Evolutionary conservation across 2,113 vertebrate species (phyloP).

Genomic region (Ranitomeya imitator): DNA sequence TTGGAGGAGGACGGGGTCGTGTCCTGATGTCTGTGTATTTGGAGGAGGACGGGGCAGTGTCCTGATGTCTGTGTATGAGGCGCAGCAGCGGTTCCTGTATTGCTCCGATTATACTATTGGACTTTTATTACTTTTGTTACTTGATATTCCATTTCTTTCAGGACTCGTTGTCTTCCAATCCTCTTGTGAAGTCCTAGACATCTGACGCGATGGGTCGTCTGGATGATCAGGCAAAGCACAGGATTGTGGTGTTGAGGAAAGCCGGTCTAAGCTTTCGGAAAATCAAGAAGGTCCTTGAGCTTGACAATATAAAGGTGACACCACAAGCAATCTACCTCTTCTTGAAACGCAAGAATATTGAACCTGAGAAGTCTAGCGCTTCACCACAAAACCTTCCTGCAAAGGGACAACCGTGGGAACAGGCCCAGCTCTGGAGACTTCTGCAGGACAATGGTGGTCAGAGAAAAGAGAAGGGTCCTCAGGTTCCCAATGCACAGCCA

Average conservation of each 20-base stretch:
- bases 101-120: neutral
- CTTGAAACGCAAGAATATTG: conserved; percentile 77
- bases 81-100: neutral
- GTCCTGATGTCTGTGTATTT: conserved; percentile 13
- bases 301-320: conserved; percentile 83
- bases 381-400: neutral
- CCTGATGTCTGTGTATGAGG: conserved; percentile 21
- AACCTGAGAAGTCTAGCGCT: conserved; percentile 30
- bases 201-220: conserved; percentile 76
- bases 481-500: neutral
- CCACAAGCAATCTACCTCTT: conserved; percentile 84
- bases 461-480: conserved; percentile 49
- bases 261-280: conserved; percentile 84
- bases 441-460: conserved; percentile 62
- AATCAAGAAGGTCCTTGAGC: conserved; percentile 85
- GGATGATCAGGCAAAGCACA: conserved; percentile 80
- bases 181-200: neutral
- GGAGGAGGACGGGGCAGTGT: neutral
- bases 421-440: conserved; percentile 68
- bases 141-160: neutral
- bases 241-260: conserved; percentile 82
- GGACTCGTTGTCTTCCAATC: neutral
- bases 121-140: neutral
- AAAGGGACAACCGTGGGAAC: conserved; percentile 64
- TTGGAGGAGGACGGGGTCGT: neutral